A percentile compares a stretch with the other conserved stretches of the same genome.
Conservation (phyloP, 1,140 invertebrate genomes). For the Phenacoccus solenopsis region DNA sequence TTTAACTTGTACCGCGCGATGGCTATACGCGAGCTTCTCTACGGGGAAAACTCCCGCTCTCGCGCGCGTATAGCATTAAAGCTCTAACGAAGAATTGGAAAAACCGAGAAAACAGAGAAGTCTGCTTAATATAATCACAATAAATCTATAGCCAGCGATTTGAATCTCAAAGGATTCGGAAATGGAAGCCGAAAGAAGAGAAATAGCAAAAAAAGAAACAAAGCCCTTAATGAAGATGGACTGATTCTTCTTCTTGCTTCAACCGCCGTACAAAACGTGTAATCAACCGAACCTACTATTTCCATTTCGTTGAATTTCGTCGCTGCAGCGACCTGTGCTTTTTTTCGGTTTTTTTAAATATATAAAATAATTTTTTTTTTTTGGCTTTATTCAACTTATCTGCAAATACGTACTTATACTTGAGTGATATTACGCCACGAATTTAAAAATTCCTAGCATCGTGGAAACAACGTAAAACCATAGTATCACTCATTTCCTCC, state of each 20-base stretch:
- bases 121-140: conserved; percentile 11
- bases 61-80: conserved; percentile 5
- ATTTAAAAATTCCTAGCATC: no score
- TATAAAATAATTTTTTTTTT: no score
- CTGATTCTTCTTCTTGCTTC: background rate
- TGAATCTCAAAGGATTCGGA: conserved; percentile 13
- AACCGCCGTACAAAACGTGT: background rate
- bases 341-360: no score
- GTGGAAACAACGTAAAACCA: no score
- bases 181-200: conserved; percentile 2
- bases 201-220: conserved; percentile 5
- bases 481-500: no score
- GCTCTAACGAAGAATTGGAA: background rate
- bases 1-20: background rate
- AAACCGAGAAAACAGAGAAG: background rate
- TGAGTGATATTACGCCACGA: no score
- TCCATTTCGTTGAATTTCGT: background rate
- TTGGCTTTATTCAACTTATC: background rate
- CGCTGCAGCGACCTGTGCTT: no score
- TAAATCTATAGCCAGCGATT: conserved; percentile 13
- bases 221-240: conserved; percentile 9
- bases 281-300: background rate
- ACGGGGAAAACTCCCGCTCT: background rate
- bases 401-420: no score
- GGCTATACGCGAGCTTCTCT: background rate